Conservation (phyloP, 2,888 invertebrate species). For the Automeris io region DNA sequence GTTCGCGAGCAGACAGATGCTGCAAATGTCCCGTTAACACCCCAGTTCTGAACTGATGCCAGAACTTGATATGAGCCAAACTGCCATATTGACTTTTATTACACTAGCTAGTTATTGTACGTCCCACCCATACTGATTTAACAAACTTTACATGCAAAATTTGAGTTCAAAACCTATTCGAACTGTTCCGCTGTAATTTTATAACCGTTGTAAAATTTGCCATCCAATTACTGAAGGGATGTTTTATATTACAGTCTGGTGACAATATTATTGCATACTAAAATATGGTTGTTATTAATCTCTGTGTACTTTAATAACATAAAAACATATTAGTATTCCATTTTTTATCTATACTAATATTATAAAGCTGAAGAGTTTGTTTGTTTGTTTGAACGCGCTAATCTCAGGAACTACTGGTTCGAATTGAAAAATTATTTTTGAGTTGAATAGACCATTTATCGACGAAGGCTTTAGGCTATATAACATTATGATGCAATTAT, state of each 20-base stretch:
- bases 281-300: neutral
- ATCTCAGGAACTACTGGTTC: too few species aligned
- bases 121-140: conserved; percentile 9
- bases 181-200: conserved; percentile 54
- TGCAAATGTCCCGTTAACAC: conserved; percentile 55
- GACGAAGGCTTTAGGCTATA: too few species aligned
- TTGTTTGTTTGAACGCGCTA: too few species aligned
- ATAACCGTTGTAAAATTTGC: conserved; percentile 50
- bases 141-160: conserved; percentile 20
- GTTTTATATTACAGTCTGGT: conserved; percentile 18
- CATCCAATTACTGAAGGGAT: conserved; percentile 40
- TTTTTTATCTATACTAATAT: too few species aligned
- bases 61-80: conserved; percentile 37
- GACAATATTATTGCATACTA: conserved; percentile 6
- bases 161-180: conserved; percentile 46
- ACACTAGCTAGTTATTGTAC: conserved; percentile 23
- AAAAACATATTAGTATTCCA: too few species aligned
- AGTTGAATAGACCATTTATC: too few species aligned
- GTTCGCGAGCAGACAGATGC: conserved; percentile 50
- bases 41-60: conserved; percentile 59
- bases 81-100: conserved; percentile 47
- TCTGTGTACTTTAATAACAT: too few species aligned
- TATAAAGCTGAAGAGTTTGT: too few species aligned
- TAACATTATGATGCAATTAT: too few species aligned
- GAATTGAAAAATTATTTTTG: too few species aligned